phyloP scores from a whole-genome alignment of 2,797 vertebrate species.

The Xiphorhynchus erythropygius region DNA sequence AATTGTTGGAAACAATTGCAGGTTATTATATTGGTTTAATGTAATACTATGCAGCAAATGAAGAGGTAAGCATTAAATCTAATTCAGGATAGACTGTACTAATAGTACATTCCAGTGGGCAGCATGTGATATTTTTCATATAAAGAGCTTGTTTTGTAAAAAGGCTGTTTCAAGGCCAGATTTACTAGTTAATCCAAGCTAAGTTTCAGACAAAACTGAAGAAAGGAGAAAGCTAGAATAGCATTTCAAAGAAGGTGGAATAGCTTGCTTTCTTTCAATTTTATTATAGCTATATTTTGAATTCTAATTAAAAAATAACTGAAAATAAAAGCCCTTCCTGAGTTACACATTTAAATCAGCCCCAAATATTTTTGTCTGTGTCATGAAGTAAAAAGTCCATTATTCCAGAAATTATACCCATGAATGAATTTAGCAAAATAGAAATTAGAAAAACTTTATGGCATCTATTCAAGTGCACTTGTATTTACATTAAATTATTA shows the following conservation, averaged over 20 bases:
- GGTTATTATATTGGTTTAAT: not conserved
- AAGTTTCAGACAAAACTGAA: not conserved
- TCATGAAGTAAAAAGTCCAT: not conserved
- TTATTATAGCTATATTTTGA: not conserved
- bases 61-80: not conserved
- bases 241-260: not conserved
- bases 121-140: not conserved
- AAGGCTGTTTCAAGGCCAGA: not conserved
- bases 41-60: not conserved
- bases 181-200: not conserved
- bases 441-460: not conserved
- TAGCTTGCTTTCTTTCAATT: not conserved
- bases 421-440: not conserved
- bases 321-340: not conserved
- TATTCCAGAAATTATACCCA: not conserved
- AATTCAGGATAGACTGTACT: not conserved
- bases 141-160: not conserved
- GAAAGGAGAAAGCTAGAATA: not conserved
- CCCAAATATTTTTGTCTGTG: not conserved
- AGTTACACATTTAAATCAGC: not conserved
- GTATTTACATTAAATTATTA: not conserved
- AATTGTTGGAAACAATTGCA: not conserved
- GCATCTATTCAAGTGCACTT: not conserved
- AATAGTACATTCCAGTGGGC: not conserved
- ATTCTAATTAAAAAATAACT: not conserved